A percentile compares a stretch with the other conserved stretches of the same genome.
Conservation (phyloP, 2,888 invertebrate species). For the Rhamnusium bicolor region DNA sequence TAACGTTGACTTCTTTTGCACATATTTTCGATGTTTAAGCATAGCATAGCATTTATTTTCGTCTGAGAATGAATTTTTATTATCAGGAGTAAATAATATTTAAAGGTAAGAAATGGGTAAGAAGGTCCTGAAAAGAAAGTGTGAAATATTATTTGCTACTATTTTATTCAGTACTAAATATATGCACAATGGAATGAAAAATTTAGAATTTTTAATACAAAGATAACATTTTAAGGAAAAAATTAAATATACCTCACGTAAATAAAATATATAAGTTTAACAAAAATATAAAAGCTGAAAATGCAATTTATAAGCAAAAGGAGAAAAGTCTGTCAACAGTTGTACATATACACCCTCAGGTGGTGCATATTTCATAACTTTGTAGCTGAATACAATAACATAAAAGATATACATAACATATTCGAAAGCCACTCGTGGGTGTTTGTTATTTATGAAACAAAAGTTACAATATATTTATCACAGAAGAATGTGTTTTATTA, state of each 20-base stretch:
- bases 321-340: background rate
- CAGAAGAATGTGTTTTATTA: background rate
- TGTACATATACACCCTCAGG: slow-evolving; percentile 2
- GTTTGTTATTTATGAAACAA: background rate
- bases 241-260: background rate
- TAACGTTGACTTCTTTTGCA: too few relatives aligned
- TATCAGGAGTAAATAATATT: too few relatives aligned
- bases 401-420: background rate
- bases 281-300: background rate
- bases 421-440: background rate
- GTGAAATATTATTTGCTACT: too few relatives aligned
- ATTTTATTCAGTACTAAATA: too few relatives aligned
- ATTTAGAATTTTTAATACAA: background rate
- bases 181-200: too few relatives aligned
- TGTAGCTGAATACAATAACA: slow-evolving; percentile 14
- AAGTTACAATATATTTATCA: background rate
- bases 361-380: slow-evolving; percentile 11
- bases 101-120: too few relatives aligned
- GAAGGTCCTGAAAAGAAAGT: too few relatives aligned
- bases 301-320: background rate
- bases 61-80: too few relatives aligned
- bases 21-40: too few relatives aligned
- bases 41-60: too few relatives aligned
- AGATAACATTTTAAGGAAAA: background rate
- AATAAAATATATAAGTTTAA: background rate